A percentile compares a stretch with the other conserved stretches of the same genome.
phyloP scores from a whole-genome alignment of 2,113 vertebrate genomes.

The Pionites leucogaster region DNA sequence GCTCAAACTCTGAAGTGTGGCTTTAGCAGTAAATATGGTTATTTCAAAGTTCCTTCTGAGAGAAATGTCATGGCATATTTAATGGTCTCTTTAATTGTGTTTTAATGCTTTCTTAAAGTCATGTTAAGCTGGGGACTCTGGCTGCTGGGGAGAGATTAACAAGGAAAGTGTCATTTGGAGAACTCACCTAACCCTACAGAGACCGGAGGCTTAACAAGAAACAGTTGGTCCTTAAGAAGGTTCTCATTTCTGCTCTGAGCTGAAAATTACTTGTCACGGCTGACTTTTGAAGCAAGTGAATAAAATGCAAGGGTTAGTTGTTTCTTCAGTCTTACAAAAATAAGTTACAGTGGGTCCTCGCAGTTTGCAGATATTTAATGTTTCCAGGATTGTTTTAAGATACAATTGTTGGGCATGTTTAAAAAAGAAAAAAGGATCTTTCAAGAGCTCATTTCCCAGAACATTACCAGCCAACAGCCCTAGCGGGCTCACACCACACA shows the following conservation, averaged over 20 bases:
- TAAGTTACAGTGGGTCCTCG: not conserved
- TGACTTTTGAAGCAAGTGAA: not conserved
- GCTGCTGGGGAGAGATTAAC: not conserved
- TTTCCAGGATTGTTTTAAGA: slow-evolving; percentile 57
- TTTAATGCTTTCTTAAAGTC: not conserved
- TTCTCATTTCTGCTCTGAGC: not conserved
- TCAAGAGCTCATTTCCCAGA: slow-evolving; percentile 64
- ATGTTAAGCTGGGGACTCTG: rapidly evolving
- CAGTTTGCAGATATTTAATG: slow-evolving; percentile 16
- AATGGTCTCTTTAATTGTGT: not conserved
- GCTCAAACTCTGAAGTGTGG: not conserved
- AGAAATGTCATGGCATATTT: not conserved
- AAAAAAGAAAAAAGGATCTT: slow-evolving; percentile 39
- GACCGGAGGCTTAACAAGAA: not conserved
- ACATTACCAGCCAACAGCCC: slow-evolving; percentile 39
- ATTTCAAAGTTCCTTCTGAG: not conserved
- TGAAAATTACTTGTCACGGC: not conserved
- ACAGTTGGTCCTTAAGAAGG: not conserved
- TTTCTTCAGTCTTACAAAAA: not conserved
- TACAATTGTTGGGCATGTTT: slow-evolving; percentile 52
- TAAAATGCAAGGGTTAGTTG: not conserved
- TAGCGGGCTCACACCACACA: slow-evolving; percentile 28
- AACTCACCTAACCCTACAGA: not conserved
- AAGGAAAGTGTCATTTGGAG: not conserved
- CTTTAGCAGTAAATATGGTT: not conserved